Evolutionary conservation across 2,797 vertebrate species (phyloP).

Genomic region (Gastrophryne carolinensis): DNA sequence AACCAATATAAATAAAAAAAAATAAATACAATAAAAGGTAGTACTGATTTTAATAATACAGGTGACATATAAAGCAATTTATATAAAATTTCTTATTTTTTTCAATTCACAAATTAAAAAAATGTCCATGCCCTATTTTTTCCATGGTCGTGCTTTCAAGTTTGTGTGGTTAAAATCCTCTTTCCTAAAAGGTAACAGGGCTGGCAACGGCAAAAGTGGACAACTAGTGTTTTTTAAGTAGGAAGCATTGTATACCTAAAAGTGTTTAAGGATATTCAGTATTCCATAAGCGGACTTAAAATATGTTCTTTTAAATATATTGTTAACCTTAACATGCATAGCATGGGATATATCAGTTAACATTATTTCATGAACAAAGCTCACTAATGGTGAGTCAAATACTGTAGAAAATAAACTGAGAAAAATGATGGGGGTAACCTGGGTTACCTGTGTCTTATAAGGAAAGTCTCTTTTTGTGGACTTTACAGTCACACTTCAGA

Average conservation of each 20-base stretch:
- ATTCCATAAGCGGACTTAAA: not conserved
- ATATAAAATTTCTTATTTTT: slow-evolving; percentile 17
- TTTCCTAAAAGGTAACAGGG: not conserved
- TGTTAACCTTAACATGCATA: slow-evolving; percentile 49
- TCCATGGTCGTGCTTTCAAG: not conserved
- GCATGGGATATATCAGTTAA: slow-evolving; percentile 46
- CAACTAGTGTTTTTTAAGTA: not conserved
- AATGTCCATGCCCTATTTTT: not conserved
- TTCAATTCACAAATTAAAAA: not conserved
- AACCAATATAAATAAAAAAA: slow-evolving; percentile 1
- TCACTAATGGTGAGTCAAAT: slow-evolving; percentile 40
- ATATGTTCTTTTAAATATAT: slow-evolving; percentile 15
- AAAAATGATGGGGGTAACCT: not conserved
- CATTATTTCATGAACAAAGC: slow-evolving; percentile 30
- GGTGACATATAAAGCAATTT: not conserved
- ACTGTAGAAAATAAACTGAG: not conserved
- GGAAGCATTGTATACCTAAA: slow-evolving; percentile 11
- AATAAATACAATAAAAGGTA: not conserved
- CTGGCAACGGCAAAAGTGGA: not conserved
- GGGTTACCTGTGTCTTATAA: no score
- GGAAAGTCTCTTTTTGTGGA: no score
- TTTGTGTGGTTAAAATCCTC: not conserved
- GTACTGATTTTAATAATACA: slow-evolving; percentile 2
- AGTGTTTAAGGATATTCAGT: slow-evolving; percentile 19
- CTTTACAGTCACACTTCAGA: no score